phyloP scores from a whole-genome alignment of 2,888 invertebrate species.

The Lithophane semibrunnea region DNA sequence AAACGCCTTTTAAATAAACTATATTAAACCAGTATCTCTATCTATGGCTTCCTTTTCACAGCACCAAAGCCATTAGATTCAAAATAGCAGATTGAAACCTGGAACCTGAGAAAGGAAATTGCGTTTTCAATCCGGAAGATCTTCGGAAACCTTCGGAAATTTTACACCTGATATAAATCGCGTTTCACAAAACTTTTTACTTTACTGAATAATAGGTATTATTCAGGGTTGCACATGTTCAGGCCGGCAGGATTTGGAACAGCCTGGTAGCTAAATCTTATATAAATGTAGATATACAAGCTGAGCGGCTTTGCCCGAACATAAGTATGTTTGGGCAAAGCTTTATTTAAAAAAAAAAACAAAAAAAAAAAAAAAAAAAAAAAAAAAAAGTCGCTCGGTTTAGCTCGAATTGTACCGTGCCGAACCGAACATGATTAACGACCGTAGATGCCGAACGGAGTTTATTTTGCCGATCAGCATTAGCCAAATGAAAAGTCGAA shows the following conservation, averaged over 20 bases:
- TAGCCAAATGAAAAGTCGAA: not conserved
- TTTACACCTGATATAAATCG: too few relatives aligned
- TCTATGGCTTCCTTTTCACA: not conserved
- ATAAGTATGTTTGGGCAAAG: not conserved
- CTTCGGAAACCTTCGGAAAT: not conserved
- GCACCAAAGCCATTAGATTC: constrained; percentile 1
- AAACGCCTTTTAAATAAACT: not conserved
- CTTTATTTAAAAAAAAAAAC: too few relatives aligned
- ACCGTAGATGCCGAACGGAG: not conserved
- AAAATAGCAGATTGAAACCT: not conserved
- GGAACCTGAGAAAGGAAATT: not conserved
- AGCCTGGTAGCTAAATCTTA: not conserved
- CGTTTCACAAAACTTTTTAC: not conserved
- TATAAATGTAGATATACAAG: not conserved
- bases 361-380: too few relatives aligned
- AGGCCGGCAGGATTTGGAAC: too few relatives aligned
- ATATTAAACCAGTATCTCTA: not conserved
- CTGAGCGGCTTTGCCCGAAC: too few relatives aligned
- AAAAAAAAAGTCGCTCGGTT: too few relatives aligned
- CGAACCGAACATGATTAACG: not conserved
- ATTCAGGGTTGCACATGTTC: too few relatives aligned
- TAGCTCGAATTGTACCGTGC: not conserved
- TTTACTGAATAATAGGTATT: too few relatives aligned
- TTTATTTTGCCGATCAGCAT: too few relatives aligned
- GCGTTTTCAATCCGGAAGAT: not conserved